Evolutionary conservation across 2,888 invertebrate species (phyloP), one percentile per base, ranked within the genome.

Genomic region (Drosophila mimetica): DNA sequence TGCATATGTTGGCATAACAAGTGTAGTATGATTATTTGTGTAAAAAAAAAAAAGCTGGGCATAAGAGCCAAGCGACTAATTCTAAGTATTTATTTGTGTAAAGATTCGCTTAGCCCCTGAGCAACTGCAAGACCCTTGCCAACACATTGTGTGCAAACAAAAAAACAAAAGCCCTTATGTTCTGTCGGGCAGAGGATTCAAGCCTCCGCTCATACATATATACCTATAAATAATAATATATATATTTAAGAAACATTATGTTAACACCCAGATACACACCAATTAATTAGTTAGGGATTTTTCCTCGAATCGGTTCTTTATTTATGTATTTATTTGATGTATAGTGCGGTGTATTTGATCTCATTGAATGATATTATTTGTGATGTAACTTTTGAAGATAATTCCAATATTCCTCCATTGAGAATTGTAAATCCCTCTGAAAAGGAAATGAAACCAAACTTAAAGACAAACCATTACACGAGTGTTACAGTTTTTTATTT

Each of bases 61-160:
- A 16, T 53, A 39, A 28, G 76, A 69, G 59, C 36, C 51, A 48
- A 51, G 54, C 55, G 53, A 70, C 53, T 83, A 70, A 36, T 46
- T 60, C 28, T 79, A 88, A 86, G 88, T 82, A 82, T 81, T 81
- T 77, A 67, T 79, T 59, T 66, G 61, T 65, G 71, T 63, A 14
- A 34, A 44, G 5, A 32, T 61, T 46, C 20, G 57, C 44, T 54
- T 53, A 44, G 28, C 53, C 58, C 32, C 16, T 8, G 13, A 16
- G 18, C 9, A 47, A 39, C 30, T 42, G 18, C 71, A 71, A 67
- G 73, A 67, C 73, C 59, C 28, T 67, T 61, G 60, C 61, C 50
- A 39, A 47, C 69, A 16, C 5, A 28, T 44, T 11, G 41, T 66
- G 50, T 16, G 52, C 67, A 52, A 52, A 34, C 36, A 50, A 52